Conservation (phyloP, 2,888 invertebrate genomes). For the Amblyjoppa fuscipennis region DNA sequence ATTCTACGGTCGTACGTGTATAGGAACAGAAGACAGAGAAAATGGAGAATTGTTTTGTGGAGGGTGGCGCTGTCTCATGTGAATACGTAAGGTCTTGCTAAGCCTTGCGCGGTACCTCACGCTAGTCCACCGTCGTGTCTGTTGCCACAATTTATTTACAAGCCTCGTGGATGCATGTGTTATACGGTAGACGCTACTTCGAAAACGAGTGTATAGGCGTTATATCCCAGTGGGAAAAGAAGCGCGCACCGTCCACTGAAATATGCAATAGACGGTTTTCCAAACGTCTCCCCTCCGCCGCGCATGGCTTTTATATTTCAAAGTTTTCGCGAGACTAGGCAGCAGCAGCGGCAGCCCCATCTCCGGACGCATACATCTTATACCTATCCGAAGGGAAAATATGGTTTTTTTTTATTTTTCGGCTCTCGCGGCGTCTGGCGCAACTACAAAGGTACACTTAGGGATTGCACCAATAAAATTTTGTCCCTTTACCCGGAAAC, state of each 20-base stretch:
- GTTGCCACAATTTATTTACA: slow-evolving; percentile 62
- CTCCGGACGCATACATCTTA: slow-evolving; percentile 12
- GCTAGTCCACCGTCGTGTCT: slow-evolving; percentile 42
- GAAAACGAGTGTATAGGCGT: slow-evolving; percentile 68
- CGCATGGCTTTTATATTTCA: slow-evolving; percentile 56
- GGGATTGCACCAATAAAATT: slow-evolving; percentile 23
- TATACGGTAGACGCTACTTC: slow-evolving; percentile 46
- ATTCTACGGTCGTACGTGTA: neutral
- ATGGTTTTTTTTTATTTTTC: slow-evolving; percentile 24
- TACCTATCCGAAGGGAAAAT: slow-evolving; percentile 52
- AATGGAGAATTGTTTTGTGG: slow-evolving; percentile 54
- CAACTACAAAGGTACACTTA: slow-evolving; percentile 38
- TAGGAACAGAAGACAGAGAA: slow-evolving; percentile 24
- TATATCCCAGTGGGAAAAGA: slow-evolving; percentile 61
- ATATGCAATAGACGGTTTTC: slow-evolving; percentile 74
- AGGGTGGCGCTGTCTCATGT: slow-evolving; percentile 4
- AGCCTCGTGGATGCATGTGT: slow-evolving; percentile 58
- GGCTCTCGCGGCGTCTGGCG: slow-evolving; percentile 28
- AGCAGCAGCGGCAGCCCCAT: neutral
- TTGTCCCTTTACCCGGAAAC: neutral
- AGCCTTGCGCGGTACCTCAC: slow-evolving; percentile 19
- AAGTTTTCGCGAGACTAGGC: slow-evolving; percentile 43
- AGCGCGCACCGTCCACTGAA: slow-evolving; percentile 69
- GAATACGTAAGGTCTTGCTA: slow-evolving; percentile 40
- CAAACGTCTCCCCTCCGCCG: slow-evolving; percentile 52